Evolutionary conservation across 2,888 invertebrate species (phyloP).

Genomic region (Agonum fuliginosum): DNA sequence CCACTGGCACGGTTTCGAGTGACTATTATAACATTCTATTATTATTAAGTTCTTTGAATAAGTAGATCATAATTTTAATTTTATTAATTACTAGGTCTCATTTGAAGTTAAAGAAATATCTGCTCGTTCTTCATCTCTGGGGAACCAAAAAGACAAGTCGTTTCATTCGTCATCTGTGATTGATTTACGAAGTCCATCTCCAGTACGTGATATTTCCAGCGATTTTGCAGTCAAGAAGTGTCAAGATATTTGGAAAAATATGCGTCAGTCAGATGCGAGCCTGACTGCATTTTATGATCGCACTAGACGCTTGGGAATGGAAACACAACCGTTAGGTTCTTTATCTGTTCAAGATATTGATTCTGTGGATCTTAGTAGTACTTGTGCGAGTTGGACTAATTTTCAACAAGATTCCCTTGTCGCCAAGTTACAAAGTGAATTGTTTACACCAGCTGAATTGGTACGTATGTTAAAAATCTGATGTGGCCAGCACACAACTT

Average conservation of each 20-base stretch:
- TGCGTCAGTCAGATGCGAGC: constrained; percentile 43
- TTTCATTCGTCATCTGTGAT: background rate
- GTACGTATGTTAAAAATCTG: background rate
- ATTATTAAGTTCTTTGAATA: too few relatives aligned
- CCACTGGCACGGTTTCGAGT: too few relatives aligned
- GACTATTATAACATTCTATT: too few relatives aligned
- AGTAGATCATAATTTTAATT: background rate
- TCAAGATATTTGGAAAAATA: constrained; percentile 29
- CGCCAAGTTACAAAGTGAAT: constrained; percentile 48
- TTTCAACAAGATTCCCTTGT: constrained; percentile 41
- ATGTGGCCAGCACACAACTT: too few relatives aligned
- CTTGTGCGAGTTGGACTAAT: constrained; percentile 25
- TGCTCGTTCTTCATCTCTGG: constrained; percentile 51
- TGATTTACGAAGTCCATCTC: constrained; percentile 36
- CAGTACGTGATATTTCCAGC: constrained; percentile 8
- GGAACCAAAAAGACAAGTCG: constrained; percentile 15
- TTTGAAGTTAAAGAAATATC: constrained; percentile 51
- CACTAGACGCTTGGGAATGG: constrained; percentile 15
- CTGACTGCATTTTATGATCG: constrained; percentile 26
- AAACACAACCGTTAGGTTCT: constrained; percentile 18
- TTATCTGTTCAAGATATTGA: constrained; percentile 43
- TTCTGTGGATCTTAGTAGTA: constrained; percentile 25
- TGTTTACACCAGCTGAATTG: constrained; percentile 54
- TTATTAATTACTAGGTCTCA: constrained; percentile 8
- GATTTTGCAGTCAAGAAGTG: constrained; percentile 36